Evolutionary conservation across 2,797 vertebrate genomes (phyloP), one percentile per base, ranked within the genome.

Genomic region (Poliocrania exsul): DNA sequence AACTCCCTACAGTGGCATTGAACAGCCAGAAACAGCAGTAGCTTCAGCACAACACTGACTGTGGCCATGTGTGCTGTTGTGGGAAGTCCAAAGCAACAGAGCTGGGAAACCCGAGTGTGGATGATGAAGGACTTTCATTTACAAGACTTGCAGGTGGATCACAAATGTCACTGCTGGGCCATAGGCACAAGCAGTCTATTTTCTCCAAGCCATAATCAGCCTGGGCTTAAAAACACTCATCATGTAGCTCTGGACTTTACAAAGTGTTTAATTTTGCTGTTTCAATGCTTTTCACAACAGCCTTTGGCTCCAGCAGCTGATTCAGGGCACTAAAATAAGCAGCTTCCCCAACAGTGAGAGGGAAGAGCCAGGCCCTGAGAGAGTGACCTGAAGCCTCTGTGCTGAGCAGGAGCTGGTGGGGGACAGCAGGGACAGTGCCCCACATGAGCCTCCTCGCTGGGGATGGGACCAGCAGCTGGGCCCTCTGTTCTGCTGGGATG

Each of bases 341-440:
- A 50, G 72, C 60, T 69, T 57, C 44, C 25, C 62, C 86, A 60
- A 16, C 6, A 74, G 31, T 10, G 12, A 11, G 49, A 60, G 38
- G 21, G 46, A 58, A 82, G 28, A 80, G 35, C 20, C n/a, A 37
- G 25, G n/a, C 18, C 4, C 31, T 38, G 58, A 42, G 35, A 70
- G 24, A 33, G 18, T 0, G 1, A 79, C 49, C 13, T 9, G 40
- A 67, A 67, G 46, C 0, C 0, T 53, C 54, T 44, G 33, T 54
- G 70, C 66, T 7, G 11, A 71, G 37, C 31, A 60, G 46, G 46
- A 71, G 62, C 37, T 71, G 46, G 29, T 10, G 66, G n/a, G 20
- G 2, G 6, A 57, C 73, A 56, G 10, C 33, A 51, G 62, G 13
- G 31, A 38, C 62, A 19, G 16, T n/a, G 56, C 24, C 57, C 66